phyloP scores from a whole-genome alignment of 2,888 invertebrate species.

The Acronicta alni region DNA sequence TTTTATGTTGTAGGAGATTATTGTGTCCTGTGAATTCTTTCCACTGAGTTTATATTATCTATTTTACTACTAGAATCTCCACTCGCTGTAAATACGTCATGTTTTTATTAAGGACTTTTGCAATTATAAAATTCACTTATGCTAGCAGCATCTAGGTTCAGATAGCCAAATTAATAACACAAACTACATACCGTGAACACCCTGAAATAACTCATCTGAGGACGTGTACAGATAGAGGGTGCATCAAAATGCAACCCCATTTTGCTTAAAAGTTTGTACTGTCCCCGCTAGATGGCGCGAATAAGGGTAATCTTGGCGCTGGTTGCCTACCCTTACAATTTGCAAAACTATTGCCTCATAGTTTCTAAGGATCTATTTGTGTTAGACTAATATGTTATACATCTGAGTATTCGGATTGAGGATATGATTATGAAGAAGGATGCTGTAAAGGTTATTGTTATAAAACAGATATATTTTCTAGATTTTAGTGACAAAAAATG shows the following conservation, averaged over 20 bases:
- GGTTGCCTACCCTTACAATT: background rate
- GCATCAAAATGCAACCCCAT: conserved; percentile 28
- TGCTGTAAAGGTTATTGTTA: too few species aligned
- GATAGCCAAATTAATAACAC: conserved; percentile 2
- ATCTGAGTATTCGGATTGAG: too few species aligned
- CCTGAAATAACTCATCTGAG: background rate
- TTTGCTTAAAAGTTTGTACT: conserved; percentile 13
- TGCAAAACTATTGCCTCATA: background rate
- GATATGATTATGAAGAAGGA: too few species aligned
- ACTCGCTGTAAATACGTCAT: too few species aligned
- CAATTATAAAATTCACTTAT: background rate
- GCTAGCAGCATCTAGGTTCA: conserved; percentile 21
- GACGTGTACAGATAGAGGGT: conserved; percentile 5
- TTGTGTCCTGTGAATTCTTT: too few species aligned
- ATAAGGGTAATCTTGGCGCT: background rate
- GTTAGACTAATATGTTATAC: too few species aligned
- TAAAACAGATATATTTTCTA: too few species aligned
- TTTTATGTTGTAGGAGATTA: too few species aligned
- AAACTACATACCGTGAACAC: background rate
- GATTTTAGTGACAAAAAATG: too few species aligned
- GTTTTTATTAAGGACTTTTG: too few species aligned
- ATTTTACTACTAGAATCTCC: too few species aligned
- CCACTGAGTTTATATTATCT: too few species aligned
- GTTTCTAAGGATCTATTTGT: background rate
- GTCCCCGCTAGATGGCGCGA: conserved; percentile 30